phyloP scores from a whole-genome alignment of 1,140 invertebrate species.

The Phthorimaea operculella region DNA sequence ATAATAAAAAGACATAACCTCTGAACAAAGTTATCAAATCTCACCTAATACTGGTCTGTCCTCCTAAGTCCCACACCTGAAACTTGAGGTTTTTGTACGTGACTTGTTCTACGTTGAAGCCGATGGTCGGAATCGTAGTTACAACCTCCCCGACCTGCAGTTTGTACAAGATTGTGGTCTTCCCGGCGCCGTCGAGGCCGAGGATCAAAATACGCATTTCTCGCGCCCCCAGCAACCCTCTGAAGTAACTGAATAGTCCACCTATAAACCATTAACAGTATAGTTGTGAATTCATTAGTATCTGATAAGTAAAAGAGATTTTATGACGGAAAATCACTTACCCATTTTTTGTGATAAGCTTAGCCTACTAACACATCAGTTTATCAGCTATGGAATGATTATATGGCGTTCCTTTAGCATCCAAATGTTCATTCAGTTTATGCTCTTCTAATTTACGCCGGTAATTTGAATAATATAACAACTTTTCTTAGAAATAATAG shows the following conservation, averaged over 20 bases:
- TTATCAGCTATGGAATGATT: conserved; percentile 41
- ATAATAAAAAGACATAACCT: conserved; percentile 21
- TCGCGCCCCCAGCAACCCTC: conserved; percentile 88
- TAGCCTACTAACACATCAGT: conserved; percentile 53
- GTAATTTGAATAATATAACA: not conserved
- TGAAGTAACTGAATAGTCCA: conserved; percentile 95
- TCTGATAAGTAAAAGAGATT: conserved; percentile 5
- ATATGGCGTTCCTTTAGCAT: conserved; percentile 25
- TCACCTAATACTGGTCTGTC: conserved; percentile 90
- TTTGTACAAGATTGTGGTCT: conserved; percentile 99
- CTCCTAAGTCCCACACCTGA: conserved; percentile 98
- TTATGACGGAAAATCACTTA: conserved; percentile 29
- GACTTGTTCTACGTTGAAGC: conserved; percentile 98
- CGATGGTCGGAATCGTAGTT: conserved; percentile 97
- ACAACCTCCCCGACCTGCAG: conserved; percentile 99
- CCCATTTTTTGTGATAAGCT: conserved; percentile 53
- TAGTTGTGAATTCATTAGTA: not conserved
- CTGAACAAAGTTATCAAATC: conserved; percentile 10
- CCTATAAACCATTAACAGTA: conserved; percentile 69
- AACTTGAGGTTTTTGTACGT: conserved; percentile 97
- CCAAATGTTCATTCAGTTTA: conserved; percentile 14
- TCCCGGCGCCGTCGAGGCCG: conserved; percentile 97
- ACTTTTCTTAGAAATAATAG: not conserved
- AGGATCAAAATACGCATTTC: conserved; percentile 99
- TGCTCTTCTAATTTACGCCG: not conserved